Evolutionary conservation across 2,113 vertebrate species (phyloP).

Genomic region (Scopus umbretta): DNA sequence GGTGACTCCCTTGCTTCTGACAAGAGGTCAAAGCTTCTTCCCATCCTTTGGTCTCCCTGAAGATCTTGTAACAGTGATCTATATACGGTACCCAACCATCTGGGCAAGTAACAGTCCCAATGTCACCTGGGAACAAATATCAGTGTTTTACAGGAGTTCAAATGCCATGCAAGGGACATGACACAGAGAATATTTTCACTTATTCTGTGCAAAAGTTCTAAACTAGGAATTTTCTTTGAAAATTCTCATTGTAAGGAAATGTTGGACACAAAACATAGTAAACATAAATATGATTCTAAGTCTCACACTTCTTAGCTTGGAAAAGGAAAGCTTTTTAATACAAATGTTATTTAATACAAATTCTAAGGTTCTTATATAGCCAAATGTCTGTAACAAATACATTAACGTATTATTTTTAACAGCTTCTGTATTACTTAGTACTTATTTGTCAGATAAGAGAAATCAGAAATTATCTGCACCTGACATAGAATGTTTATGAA

Average conservation of each 20-base stretch:
- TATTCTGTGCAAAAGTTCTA: background rate
- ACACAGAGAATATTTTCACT: background rate
- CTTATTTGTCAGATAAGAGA: background rate
- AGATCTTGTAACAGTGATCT: constrained; percentile 84
- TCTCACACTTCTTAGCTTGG: background rate
- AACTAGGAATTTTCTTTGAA: background rate
- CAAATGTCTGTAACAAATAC: background rate
- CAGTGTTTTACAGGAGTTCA: background rate
- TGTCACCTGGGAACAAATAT: background rate
- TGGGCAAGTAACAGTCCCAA: constrained; percentile 73
- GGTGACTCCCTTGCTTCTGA: constrained; percentile 79
- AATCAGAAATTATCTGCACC: background rate
- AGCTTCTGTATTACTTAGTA: background rate
- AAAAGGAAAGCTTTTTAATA: background rate
- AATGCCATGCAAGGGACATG: background rate
- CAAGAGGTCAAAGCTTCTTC: constrained; percentile 79
- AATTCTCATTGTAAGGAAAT: background rate
- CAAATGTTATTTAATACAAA: background rate
- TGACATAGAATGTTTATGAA: background rate
- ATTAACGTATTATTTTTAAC: background rate
- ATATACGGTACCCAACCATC: constrained; percentile 79
- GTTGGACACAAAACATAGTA: background rate
- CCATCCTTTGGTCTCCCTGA: constrained; percentile 79
- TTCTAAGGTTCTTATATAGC: background rate
- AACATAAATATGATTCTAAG: background rate